A percentile compares a stretch with the other conserved stretches of the same genome.
These are phyloP conservation scores for Cryptosula pallasiana DNA, from an alignment of 2,888 invertebrate genomes.

Conservation along the genomic window DNA sequence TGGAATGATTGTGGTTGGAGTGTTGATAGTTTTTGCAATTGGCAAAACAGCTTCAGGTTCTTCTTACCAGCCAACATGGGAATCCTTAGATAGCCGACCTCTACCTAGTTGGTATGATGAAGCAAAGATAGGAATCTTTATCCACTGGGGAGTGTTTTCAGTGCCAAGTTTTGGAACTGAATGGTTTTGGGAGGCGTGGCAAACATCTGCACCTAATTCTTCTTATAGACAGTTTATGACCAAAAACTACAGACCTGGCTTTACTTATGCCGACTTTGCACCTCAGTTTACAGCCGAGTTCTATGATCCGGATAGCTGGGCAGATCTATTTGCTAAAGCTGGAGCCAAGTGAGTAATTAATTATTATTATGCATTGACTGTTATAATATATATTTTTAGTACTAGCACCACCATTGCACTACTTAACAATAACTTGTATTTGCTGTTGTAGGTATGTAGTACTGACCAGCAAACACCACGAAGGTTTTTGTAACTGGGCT, in stretches of 20 bases:
- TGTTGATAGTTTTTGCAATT: neutral
- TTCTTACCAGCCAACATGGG: conserved; percentile 66
- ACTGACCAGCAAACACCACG: conserved; percentile 81
- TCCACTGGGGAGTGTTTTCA: conserved; percentile 89
- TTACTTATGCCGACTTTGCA: conserved; percentile 88
- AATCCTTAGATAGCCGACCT: conserved; percentile 74
- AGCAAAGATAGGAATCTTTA: conserved; percentile 83
- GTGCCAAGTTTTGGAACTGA: conserved; percentile 75
- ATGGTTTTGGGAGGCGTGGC: conserved; percentile 51
- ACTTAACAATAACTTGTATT: neutral
- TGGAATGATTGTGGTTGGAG: neutral
- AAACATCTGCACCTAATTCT: conserved; percentile 34
- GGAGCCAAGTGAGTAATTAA: conserved; percentile 65
- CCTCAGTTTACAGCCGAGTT: conserved; percentile 78
- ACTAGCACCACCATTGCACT: neutral
- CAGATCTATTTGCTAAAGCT: conserved; percentile 70
- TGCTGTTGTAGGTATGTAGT: conserved; percentile 68
- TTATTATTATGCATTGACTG: neutral
- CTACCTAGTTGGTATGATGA: conserved; percentile 83
- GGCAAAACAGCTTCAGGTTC: conserved; percentile 1
- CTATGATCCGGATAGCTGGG: conserved; percentile 79
- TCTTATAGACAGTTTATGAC: conserved; percentile 64
- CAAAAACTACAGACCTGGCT: conserved; percentile 74
- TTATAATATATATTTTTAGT: neutral
- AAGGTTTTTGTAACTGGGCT: conserved; percentile 80